Evolutionary conservation across 2,888 invertebrate species (phyloP), one percentile per base, ranked within the genome.

Genomic region (Drosophila maculinotata): DNA sequence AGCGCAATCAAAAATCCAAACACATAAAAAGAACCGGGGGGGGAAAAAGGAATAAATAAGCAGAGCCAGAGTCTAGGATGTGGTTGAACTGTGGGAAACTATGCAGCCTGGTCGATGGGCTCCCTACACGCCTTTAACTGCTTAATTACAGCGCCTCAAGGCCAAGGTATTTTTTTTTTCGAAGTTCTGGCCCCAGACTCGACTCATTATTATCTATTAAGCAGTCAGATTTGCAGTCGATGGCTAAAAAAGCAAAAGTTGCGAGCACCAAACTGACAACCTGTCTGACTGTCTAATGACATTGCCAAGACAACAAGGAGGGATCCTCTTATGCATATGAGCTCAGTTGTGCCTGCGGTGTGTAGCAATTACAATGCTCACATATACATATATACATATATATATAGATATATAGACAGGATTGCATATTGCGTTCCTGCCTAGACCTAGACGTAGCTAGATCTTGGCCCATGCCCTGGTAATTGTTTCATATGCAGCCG

Each of bases 401-500:
- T 3, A 41, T n/a, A 30, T n/a, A 23, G 9, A 42, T 44, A 44
- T 28, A 68, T 72, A 72, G 68, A 67, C 72, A 66, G 69, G 65
- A 72, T 77, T 68, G 70, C 52, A 31, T 33, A 53, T 44, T 42
- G 42, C 42, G 15, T 35, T 39, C 25, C 39, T 12, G 23, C 6
- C 42, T 38, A 56, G 56, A 56, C 56, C 64, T 30, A 45, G 54
- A 54, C 58, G 65, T 69, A 41, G 60, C 66, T 69, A 41, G 60
- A 38, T 48, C 53, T 47, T 9, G 10, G 41, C 9, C 38, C 39
- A 48, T 56, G 66, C 52, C 72, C 75, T 74, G 74, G 86, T 88
- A 89, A 89, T 89, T 89, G 88, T 88, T 88, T 89, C 83, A 89
- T 89, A 87, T 79, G 87, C 82, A 42, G 41, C 42, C 62, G 20